These are phyloP conservation scores for Solenodon paradoxus DNA, from an alignment of 2,113 vertebrate genomes.

Conservation along the genomic window DNA sequence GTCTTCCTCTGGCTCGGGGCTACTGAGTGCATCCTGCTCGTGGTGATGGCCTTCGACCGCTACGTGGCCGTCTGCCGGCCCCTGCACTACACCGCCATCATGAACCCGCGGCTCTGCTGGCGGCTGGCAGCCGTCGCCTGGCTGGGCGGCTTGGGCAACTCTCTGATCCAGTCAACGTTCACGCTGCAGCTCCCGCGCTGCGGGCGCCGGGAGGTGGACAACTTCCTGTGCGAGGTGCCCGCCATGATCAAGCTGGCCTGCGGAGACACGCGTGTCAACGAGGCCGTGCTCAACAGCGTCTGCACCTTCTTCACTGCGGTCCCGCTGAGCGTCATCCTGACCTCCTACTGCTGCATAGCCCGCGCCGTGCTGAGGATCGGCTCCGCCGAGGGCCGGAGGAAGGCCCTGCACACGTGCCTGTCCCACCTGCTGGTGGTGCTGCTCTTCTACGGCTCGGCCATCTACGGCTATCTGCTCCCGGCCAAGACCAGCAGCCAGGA, in stretches of 20 bases:
- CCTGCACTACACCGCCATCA: constrained; percentile 60
- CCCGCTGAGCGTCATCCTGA: constrained; percentile 48
- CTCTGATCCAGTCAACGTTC: constrained; percentile 30
- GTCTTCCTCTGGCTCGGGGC: constrained; percentile 69
- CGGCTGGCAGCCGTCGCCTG: constrained; percentile 58
- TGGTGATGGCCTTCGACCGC: constrained; percentile 72
- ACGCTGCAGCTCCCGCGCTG: constrained; percentile 38
- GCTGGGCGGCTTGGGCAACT: constrained; percentile 55
- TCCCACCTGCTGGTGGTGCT: constrained; percentile 70
- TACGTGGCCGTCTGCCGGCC: constrained; percentile 70
- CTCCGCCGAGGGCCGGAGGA: not conserved
- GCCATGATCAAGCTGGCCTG: constrained; percentile 64
- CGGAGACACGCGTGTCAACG: constrained; percentile 46
- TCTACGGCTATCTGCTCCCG: constrained; percentile 72
- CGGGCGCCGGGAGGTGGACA: constrained; percentile 39
- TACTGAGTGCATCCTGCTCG: constrained; percentile 47
- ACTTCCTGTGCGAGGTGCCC: constrained; percentile 65
- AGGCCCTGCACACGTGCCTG: constrained; percentile 67
- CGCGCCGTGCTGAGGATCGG: constrained; percentile 30
- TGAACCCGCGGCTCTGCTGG: constrained; percentile 64
- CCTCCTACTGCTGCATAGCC: constrained; percentile 49
- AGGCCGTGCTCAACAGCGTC: constrained; percentile 48
- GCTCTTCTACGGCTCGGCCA: constrained; percentile 72
- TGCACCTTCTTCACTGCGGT: not conserved
- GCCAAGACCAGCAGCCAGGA: constrained; percentile 59